Percentiles rank a stretch among this genome's conserved stretches.
Conservation (phyloP, 2,113 vertebrate species). For the Channa argus region DNA sequence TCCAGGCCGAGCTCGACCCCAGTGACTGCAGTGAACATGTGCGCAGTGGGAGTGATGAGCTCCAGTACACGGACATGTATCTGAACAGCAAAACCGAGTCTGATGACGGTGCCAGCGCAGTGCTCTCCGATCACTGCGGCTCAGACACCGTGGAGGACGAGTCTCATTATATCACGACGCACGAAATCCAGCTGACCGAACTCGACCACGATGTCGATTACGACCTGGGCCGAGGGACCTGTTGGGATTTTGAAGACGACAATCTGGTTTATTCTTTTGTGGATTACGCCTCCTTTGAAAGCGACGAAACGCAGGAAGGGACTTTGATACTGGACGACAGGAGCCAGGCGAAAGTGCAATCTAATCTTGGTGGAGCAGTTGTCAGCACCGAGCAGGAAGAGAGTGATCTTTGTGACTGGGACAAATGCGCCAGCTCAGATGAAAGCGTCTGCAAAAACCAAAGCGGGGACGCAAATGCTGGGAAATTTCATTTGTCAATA, state of each 20-base stretch:
- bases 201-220: constrained; percentile 92
- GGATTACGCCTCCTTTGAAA: constrained; percentile 95
- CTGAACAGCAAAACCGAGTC: constrained; percentile 81
- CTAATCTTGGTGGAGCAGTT: constrained; percentile 83
- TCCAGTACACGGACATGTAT: constrained; percentile 85
- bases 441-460: constrained; percentile 80
- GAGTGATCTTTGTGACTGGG: constrained; percentile 82
- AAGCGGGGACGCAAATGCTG: constrained; percentile 59
- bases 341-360: constrained; percentile 65
- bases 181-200: constrained; percentile 96
- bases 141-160: constrained; percentile 82
- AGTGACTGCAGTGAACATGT: constrained; percentile 73
- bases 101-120: constrained; percentile 71
- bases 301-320: constrained; percentile 87
- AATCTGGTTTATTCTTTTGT: constrained; percentile 95
- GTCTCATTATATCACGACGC: constrained; percentile 95
- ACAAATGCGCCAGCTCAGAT: constrained; percentile 85
- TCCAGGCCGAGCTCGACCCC: constrained; percentile 36
- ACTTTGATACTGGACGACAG: constrained; percentile 61
- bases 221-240: constrained; percentile 90
- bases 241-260: constrained; percentile 94
- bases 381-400: constrained; percentile 87
- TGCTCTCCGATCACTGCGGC: constrained; percentile 67
- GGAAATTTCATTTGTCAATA: constrained; percentile 91
- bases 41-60: constrained; percentile 84